These are phyloP conservation scores for Papilio dardanus DNA, from an alignment of 1,140 invertebrate species.

Conservation along the genomic window DNA sequence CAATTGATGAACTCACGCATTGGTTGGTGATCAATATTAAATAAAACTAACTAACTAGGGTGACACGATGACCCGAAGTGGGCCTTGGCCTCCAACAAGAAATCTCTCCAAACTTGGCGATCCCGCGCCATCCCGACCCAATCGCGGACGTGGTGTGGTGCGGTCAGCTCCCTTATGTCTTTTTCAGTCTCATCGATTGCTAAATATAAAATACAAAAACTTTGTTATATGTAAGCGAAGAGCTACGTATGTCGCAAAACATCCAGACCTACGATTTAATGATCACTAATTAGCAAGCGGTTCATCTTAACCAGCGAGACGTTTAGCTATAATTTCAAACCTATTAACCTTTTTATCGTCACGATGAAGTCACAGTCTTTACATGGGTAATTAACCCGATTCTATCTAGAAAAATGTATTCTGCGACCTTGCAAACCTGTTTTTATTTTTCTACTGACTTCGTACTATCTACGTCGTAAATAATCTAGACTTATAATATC, in stretches of 20 bases:
- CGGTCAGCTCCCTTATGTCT: too few species aligned
- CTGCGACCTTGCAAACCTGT: conserved; percentile 33
- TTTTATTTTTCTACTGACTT: conserved; percentile 7
- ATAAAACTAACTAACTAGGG: too few species aligned
- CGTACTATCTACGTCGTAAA: not conserved
- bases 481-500: not conserved
- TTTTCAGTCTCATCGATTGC: too few species aligned
- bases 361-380: conserved; percentile 23
- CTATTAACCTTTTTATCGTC: conserved; percentile 26
- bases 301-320: conserved; percentile 2
- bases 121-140: too few species aligned
- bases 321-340: conserved; percentile 21
- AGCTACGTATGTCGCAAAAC: not conserved
- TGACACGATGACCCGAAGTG: too few species aligned
- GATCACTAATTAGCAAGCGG: conserved; percentile 8
- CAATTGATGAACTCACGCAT: not conserved
- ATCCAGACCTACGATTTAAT: not conserved
- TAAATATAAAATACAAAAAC: too few species aligned
- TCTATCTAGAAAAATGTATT: conserved; percentile 36
- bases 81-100: too few species aligned
- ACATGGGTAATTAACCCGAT: conserved; percentile 40
- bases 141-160: too few species aligned
- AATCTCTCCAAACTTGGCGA: too few species aligned
- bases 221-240: too few species aligned
- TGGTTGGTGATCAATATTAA: too few species aligned